phyloP scores from a whole-genome alignment of 2,888 invertebrate species.

The Heliconius sara region DNA sequence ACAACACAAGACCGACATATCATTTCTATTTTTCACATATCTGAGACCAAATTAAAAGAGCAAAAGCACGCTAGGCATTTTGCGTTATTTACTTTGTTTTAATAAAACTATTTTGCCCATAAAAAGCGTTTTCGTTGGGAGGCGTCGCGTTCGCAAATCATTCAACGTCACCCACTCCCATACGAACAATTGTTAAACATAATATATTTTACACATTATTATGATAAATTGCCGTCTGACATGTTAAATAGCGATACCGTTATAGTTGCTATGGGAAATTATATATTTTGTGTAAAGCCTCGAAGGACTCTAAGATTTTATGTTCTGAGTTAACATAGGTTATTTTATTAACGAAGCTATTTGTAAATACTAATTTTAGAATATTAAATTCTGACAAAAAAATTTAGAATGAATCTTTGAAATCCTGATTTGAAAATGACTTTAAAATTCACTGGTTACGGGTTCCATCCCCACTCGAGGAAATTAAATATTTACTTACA shows the following conservation, averaged over 20 bases:
- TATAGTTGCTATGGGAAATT: constrained; percentile 9
- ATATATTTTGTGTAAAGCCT: background rate
- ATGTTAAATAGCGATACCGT: constrained; percentile 19
- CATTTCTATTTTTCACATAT: constrained; percentile 3
- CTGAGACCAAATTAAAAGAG: constrained; percentile 49
- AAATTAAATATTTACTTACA: too few relatives aligned
- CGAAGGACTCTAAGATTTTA: background rate
- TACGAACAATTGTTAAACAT: constrained; percentile 22
- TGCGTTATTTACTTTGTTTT: constrained; percentile 51
- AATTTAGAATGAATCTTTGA: too few relatives aligned
- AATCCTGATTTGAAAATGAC: too few relatives aligned
- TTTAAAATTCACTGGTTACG: too few relatives aligned
- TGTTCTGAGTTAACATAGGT: background rate
- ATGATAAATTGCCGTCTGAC: constrained; percentile 14
- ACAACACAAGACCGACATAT: background rate
- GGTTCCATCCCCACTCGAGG: too few relatives aligned
- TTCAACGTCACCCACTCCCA: constrained; percentile 26
- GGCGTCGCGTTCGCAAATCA: constrained; percentile 39
- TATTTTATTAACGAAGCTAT: background rate
- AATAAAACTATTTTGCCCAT: constrained; percentile 49
- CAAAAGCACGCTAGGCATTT: constrained; percentile 48
- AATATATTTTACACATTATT: constrained; percentile 24
- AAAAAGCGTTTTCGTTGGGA: constrained; percentile 27
- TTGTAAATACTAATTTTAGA: too few relatives aligned
- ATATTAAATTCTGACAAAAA: background rate